Percentiles rank a stretch among this genome's conserved stretches.
These are phyloP conservation scores for Bolborhynchus lineola DNA, from an alignment of 2,113 vertebrate genomes.

Conservation along the genomic window DNA sequence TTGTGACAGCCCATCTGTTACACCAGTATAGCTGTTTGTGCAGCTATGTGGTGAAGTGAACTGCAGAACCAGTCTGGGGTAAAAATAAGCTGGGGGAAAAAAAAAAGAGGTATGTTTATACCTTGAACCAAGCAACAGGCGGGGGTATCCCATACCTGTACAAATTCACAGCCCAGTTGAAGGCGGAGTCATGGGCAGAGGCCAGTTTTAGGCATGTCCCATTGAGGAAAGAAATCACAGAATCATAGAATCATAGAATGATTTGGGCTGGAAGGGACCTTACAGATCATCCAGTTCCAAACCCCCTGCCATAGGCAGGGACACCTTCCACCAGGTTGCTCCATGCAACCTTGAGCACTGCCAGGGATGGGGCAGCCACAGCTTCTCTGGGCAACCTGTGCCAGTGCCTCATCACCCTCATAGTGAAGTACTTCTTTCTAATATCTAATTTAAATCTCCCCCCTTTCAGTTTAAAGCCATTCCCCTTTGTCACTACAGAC, in stretches of 20 bases:
- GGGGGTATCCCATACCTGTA: not conserved
- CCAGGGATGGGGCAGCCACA: not conserved
- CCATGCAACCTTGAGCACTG: not conserved
- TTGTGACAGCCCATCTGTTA: not conserved
- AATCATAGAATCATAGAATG: not conserved
- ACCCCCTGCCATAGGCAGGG: not conserved
- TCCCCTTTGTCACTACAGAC: not conserved
- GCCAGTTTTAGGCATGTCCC: not conserved
- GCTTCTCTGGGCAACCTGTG: not conserved
- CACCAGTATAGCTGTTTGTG: not conserved
- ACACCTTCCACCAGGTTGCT: not conserved
- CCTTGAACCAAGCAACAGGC: not conserved
- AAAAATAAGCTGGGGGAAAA: not conserved
- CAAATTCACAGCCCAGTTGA: not conserved
- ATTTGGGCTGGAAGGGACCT: not conserved
- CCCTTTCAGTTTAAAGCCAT: not conserved
- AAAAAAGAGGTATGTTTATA: not conserved
- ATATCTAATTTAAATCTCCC: not conserved
- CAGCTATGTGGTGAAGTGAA: not conserved
- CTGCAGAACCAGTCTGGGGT: not conserved
- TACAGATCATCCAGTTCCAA: not conserved
- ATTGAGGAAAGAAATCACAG: not conserved
- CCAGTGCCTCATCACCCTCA: not conserved
- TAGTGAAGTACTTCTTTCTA: not conserved
- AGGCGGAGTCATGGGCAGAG: not conserved